Conservation (phyloP, 2,113 vertebrate species). For the Muscicapa adusta region DNA sequence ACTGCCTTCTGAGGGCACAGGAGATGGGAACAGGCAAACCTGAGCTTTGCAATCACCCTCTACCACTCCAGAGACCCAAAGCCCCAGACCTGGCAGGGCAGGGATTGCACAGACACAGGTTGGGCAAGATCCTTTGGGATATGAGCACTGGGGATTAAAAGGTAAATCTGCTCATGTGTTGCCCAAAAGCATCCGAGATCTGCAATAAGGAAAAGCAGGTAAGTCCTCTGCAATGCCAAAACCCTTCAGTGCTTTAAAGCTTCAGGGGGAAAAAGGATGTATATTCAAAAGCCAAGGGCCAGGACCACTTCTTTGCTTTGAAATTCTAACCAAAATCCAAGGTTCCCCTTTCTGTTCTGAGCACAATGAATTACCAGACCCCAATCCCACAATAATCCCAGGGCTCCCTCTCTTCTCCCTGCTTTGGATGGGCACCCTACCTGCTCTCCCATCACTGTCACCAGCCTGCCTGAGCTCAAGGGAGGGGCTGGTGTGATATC, state of each 20-base stretch:
- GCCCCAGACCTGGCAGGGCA: not conserved
- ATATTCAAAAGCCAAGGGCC: not conserved
- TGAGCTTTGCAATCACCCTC: not conserved
- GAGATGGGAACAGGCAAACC: not conserved
- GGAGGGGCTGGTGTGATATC: not conserved
- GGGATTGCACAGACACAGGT: not conserved
- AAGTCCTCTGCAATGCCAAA: not conserved
- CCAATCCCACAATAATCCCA: accelerated
- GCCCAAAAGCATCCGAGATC: not conserved
- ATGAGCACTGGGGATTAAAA: not conserved
- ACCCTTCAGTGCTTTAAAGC: not conserved
- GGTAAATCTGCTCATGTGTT: accelerated
- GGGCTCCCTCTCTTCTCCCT: not conserved
- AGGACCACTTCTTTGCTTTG: not conserved
- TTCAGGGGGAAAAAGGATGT: not conserved
- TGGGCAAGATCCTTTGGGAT: not conserved
- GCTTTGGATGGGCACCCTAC: not conserved
- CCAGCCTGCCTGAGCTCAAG: not conserved
- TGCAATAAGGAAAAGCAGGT: not conserved
- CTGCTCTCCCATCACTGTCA: not conserved
- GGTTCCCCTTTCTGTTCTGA: not conserved
- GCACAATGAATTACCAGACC: not conserved
- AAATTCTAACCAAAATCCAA: not conserved
- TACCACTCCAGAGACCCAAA: not conserved
- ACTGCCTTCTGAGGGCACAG: not conserved